phyloP scores from a whole-genome alignment of 2,113 vertebrate species.

The Irena cyanogastra region DNA sequence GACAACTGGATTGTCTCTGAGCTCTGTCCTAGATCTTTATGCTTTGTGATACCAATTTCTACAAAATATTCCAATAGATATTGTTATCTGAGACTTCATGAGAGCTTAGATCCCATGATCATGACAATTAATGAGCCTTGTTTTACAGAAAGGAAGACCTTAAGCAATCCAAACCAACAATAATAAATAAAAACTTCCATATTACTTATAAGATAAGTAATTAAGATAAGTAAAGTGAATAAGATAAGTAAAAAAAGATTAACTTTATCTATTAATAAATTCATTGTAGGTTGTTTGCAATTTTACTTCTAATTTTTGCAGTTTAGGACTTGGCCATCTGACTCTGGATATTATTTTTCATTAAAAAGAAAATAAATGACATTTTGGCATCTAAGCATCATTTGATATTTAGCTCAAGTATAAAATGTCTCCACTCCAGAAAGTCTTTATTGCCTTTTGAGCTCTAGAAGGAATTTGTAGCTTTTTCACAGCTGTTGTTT shows the following conservation, averaged over 20 bases:
- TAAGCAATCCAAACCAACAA: not conserved
- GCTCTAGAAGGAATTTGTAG: slow-evolving; percentile 12
- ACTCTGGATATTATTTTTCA: not conserved
- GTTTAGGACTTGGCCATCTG: not conserved
- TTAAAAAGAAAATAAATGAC: not conserved
- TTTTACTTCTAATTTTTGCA: not conserved
- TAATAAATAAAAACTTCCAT: not conserved
- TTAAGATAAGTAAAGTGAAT: too few species aligned
- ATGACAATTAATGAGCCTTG: not conserved
- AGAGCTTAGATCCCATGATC: not conserved
- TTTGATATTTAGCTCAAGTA: not conserved
- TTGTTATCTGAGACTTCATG: not conserved
- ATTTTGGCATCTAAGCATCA: not conserved
- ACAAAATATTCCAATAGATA: not conserved
- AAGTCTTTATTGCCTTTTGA: not conserved
- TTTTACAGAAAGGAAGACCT: not conserved
- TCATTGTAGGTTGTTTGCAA: not conserved
- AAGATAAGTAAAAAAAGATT: too few species aligned
- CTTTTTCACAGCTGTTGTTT: slow-evolving; percentile 44
- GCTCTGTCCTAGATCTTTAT: not conserved
- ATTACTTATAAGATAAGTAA: not conserved
- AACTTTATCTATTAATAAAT: not conserved
- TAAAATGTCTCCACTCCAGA: not conserved
- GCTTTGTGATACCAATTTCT: not conserved
- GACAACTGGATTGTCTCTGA: not conserved